phyloP scores from a whole-genome alignment of 53 echinoderm and acorn worm genomes.

The Antedon mediterranea region DNA sequence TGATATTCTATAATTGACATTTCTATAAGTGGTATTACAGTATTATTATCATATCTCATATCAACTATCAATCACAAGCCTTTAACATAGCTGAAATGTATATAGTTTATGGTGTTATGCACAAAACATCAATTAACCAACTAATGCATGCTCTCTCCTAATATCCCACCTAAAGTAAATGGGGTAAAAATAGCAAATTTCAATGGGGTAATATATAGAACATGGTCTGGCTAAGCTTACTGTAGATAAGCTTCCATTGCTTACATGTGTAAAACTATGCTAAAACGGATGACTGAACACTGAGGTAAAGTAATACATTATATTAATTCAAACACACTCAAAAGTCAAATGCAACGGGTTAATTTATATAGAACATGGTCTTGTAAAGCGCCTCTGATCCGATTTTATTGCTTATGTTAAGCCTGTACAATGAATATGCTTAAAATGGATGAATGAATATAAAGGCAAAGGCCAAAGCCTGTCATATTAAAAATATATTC shows the following conservation, averaged over 20 bases:
- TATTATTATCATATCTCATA: background rate
- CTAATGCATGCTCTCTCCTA: background rate
- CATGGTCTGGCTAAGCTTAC: background rate
- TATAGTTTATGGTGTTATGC: background rate
- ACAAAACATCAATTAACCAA: background rate
- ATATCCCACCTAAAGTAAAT: background rate
- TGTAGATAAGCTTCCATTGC: background rate
- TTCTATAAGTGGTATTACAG: too few species aligned
- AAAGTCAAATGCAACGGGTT: too few species aligned
- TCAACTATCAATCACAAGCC: background rate
- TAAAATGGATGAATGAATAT: too few species aligned
- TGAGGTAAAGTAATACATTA: background rate
- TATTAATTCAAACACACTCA: background rate
- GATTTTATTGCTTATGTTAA: too few species aligned
- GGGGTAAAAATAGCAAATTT: background rate
- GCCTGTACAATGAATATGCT: too few species aligned
- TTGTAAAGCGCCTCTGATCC: too few species aligned
- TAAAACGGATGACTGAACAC: background rate
- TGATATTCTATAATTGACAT: too few species aligned
- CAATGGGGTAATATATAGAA: background rate
- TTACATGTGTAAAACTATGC: background rate
- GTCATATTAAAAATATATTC: too few species aligned
- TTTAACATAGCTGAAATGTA: background rate
- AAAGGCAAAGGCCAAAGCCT: too few species aligned
- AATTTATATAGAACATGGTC: too few species aligned